Conservation (phyloP, 2,888 invertebrate genomes). For the Lomographa bimaculata region DNA sequence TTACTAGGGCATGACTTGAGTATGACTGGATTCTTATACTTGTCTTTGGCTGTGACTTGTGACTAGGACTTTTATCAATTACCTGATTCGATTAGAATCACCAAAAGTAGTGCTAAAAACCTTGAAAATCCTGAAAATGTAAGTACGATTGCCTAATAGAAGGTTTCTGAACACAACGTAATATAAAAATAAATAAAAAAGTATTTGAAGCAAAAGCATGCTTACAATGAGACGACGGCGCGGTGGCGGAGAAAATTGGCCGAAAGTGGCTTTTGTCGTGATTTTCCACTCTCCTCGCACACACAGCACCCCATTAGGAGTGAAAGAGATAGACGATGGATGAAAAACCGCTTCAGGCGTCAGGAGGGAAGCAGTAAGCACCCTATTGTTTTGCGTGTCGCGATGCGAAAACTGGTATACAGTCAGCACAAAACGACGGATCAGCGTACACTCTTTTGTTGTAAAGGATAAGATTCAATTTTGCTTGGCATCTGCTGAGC, state of each 20-base stretch:
- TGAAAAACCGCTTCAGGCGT: conserved; percentile 74
- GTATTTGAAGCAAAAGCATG: conserved; percentile 48
- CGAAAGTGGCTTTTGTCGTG: conserved; percentile 70
- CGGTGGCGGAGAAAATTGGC: conserved; percentile 75
- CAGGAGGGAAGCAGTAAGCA: conserved; percentile 73
- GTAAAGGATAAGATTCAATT: conserved; percentile 25
- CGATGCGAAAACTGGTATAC: conserved; percentile 62
- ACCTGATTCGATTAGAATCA: too few species aligned
- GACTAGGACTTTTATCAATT: too few species aligned
- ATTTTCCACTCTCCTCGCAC: conserved; percentile 50
- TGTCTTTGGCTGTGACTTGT: too few species aligned
- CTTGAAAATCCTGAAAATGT: too few species aligned
- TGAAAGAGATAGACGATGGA: conserved; percentile 49
- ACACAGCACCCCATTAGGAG: conserved; percentile 31
- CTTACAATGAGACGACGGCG: conserved; percentile 54
- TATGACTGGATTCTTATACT: too few species aligned
- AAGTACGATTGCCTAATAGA: too few species aligned
- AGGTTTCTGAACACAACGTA: conserved; percentile 2
- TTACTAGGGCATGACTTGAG: too few species aligned
- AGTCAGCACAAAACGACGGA: conserved; percentile 21
- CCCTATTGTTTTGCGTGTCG: conserved; percentile 78
- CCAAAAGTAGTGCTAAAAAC: too few species aligned
- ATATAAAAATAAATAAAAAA: conserved; percentile 52
- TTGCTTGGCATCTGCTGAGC: conserved; percentile 3
- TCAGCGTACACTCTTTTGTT: conserved; percentile 12